A percentile compares a stretch with the other conserved stretches of the same genome.
Evolutionary conservation across 2,113 vertebrate species (phyloP).

Genomic region (Muscicapa adusta): DNA sequence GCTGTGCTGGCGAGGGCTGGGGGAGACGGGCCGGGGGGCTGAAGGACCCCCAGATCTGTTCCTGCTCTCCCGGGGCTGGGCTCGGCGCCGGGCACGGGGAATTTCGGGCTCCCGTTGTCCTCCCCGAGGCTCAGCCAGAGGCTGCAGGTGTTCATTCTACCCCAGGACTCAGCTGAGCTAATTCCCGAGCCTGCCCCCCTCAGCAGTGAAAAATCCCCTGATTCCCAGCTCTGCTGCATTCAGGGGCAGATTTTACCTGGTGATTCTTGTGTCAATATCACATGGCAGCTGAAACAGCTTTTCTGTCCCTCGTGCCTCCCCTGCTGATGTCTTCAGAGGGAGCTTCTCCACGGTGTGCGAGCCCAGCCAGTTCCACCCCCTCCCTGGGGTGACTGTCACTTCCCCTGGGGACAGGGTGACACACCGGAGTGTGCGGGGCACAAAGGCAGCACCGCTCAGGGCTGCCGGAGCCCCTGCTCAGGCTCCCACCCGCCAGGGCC

Average conservation of each 20-base stretch:
- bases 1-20: fast-evolving
- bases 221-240: not conserved
- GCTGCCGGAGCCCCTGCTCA: not conserved
- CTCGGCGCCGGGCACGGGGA: fast-evolving
- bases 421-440: not conserved
- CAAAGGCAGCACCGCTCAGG: not conserved
- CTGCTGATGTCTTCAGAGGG: not conserved
- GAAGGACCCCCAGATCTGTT: not conserved
- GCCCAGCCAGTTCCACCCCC: not conserved
- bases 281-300: not conserved
- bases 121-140: not conserved
- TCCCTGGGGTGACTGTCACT: not conserved
- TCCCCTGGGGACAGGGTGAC: not conserved
- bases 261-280: not conserved
- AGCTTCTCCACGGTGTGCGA: not conserved
- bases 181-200: not conserved
- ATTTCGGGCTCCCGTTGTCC: not conserved
- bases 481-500: fast-evolving
- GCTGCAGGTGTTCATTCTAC: fast-evolving
- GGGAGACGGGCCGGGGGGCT: not conserved
- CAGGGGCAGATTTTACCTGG: not conserved
- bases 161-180: not conserved
- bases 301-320: not conserved
- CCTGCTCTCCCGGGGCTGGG: not conserved
- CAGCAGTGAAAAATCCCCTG: not conserved